phyloP scores from a whole-genome alignment of 2,888 invertebrate genomes.

The Arctia plantaginis region DNA sequence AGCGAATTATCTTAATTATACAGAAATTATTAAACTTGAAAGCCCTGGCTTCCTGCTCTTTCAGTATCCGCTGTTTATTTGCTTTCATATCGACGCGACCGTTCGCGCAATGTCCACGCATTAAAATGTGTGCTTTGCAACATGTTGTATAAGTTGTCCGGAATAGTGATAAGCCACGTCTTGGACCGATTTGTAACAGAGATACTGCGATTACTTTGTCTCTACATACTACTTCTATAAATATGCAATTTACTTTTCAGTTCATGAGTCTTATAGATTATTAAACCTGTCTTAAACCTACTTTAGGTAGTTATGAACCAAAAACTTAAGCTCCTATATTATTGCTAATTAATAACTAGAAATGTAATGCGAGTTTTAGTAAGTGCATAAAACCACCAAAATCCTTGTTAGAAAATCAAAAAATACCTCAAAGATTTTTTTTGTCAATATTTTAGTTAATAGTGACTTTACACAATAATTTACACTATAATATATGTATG shows the following conservation, averaged over 20 bases:
- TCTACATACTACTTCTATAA: background rate
- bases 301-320: background rate
- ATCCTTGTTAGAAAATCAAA: too few relatives aligned
- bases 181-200: constrained; percentile 10
- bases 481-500: too few relatives aligned
- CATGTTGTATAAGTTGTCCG: constrained; percentile 30
- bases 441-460: too few relatives aligned
- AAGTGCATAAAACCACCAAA: too few relatives aligned
- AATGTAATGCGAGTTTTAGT: too few relatives aligned
- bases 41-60: constrained; percentile 69
- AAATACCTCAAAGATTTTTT: too few relatives aligned
- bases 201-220: constrained; percentile 14
- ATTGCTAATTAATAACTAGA: too few relatives aligned
- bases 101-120: constrained; percentile 56
- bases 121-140: constrained; percentile 45
- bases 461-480: too few relatives aligned
- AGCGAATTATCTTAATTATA: background rate
- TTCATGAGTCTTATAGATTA: background rate
- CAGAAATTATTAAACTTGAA: constrained; percentile 25
- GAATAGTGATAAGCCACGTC: constrained; percentile 30
- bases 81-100: constrained; percentile 63
- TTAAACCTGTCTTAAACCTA: background rate
- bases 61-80: constrained; percentile 73
- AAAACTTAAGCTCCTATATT: too few relatives aligned
- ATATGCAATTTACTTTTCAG: background rate